Conservation (phyloP, 2,113 vertebrate genomes). For the Chaetops frenatus region DNA sequence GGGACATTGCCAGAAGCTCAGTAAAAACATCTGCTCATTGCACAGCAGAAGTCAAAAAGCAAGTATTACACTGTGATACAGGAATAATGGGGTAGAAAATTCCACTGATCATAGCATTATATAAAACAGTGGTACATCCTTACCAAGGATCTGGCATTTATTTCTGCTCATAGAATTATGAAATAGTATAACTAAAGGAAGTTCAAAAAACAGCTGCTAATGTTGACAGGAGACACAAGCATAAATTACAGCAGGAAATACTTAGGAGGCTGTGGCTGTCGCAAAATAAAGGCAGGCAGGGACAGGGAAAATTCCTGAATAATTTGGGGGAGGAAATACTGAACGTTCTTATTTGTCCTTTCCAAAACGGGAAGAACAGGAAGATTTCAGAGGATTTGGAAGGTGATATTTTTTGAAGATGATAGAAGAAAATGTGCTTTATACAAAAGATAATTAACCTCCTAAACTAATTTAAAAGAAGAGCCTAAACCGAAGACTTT, state of each 20-base stretch:
- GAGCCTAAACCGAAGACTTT: constrained; percentile 18
- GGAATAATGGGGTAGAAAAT: constrained; percentile 47
- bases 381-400: constrained; percentile 6
- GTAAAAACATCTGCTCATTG: constrained; percentile 54
- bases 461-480: constrained; percentile 35
- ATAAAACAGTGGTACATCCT: background rate
- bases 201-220: constrained; percentile 5
- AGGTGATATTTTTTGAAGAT: background rate
- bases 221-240: background rate
- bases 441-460: constrained; percentile 42
- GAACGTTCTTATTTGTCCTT: background rate
- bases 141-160: constrained; percentile 2
- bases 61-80: background rate
- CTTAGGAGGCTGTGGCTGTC: background rate
- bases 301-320: background rate
- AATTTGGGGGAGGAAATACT: background rate
- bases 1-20: constrained; percentile 30
- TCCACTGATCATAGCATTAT: constrained; percentile 12
- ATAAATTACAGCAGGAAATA: constrained; percentile 10
- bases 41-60: constrained; percentile 38
- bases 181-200: background rate
- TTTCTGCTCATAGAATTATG: background rate
- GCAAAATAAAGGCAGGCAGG: background rate
- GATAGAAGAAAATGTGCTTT: background rate
- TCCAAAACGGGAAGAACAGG: background rate